Evolutionary conservation across 2,888 invertebrate genomes (phyloP), one percentile per base, ranked within the genome.

Genomic region (Catocala fraxini): DNA sequence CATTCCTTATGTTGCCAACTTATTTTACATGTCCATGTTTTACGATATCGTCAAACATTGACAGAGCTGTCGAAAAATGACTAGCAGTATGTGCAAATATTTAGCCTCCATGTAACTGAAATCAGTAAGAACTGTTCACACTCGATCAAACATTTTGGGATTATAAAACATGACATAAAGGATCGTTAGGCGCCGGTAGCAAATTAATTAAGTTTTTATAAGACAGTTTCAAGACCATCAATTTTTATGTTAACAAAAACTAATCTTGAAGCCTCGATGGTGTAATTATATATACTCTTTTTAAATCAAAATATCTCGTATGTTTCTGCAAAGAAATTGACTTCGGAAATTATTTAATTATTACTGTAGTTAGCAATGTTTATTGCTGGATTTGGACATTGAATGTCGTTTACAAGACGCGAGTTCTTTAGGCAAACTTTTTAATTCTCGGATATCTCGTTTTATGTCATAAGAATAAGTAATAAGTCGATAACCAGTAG

Each of bases 181-280:
- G 41, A 59, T 65, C 52, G 15, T 59, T 58, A 51, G 61, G 65
- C 51, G 56, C 65, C 75, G 59, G 76, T 77, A 77, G 76, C 76
- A 48, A 65, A 68, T 65, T 73, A 69, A 79, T 77, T 79, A 73
- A 68, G 57, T 79, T 76, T 76, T 77, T 77, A 53, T 65, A 60
- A 48, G 45, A 10, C 46, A 68, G 68, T 66, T 58, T 77, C 39
- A 58, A 73, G 65, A 65, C 63, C 73, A 79, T 77, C 51, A 77
- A 70, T 71, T 77, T 76, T 71, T 71, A 71, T 73, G 65, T 63
- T 63, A 63, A 79, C 65, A 77, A 73, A 73, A 74, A 77, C 59
- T 62, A 52, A 56, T 45, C 34, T 39, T 54, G 59, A 52, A 33
- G 60, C 57, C 56, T 51, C 66, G 59, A 60, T 70, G 58, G 56